Evolutionary conservation across 2,888 invertebrate species (phyloP).

Genomic region (Apoda limacodes): DNA sequence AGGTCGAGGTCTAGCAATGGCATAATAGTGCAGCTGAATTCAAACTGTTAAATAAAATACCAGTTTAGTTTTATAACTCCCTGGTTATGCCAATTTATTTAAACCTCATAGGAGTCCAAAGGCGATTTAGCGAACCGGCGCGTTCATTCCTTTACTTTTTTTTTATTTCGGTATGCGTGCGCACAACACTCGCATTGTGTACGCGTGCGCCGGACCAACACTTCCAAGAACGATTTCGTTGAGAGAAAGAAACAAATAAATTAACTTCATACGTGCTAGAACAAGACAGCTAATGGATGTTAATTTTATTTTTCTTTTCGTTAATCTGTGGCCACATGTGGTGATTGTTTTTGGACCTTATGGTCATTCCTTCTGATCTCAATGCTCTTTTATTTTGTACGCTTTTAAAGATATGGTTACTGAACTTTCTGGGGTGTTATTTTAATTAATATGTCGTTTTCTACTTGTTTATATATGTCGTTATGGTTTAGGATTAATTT

Average conservation of each 20-base stretch:
- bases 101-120: conserved; percentile 33
- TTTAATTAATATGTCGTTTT: conserved; percentile 57
- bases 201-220: conserved; percentile 49
- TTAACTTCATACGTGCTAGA: conserved; percentile 15
- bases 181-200: conserved; percentile 66
- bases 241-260: conserved; percentile 30
- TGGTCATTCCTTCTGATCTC: conserved; percentile 47
- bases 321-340: conserved; percentile 67
- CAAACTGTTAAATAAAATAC: too few relatives aligned
- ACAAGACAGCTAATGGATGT: conserved; percentile 33
- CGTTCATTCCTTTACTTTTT: conserved; percentile 33
- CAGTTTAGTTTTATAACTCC: too few relatives aligned
- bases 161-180: conserved; percentile 56
- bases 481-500: too few relatives aligned
- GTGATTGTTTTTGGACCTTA: conserved; percentile 67
- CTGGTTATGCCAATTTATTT: too few relatives aligned
- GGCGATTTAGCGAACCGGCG: conserved; percentile 39
- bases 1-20: too few relatives aligned
- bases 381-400: conserved; percentile 26
- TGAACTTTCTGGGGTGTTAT: conserved; percentile 52
- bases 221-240: conserved; percentile 67
- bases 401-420: conserved; percentile 35
- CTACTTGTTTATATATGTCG: background rate
- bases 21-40: too few relatives aligned
- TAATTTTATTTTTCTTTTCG: conserved; percentile 63